Evolutionary conservation across 2,888 invertebrate genomes (phyloP).

Genomic region (Machimus rusticus): DNA sequence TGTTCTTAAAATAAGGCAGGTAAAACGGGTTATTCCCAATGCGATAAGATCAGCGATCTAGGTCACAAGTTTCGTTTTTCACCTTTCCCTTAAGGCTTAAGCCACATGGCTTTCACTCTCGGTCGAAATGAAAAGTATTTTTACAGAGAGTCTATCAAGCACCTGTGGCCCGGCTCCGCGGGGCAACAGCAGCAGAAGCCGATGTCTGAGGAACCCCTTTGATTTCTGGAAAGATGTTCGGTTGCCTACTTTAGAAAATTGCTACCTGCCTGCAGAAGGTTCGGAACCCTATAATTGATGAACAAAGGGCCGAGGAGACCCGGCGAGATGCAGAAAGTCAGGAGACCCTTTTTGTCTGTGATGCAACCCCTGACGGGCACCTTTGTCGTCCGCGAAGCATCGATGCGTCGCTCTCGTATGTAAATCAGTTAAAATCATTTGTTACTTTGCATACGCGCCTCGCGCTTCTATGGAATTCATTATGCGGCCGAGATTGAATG

Average conservation of each 20-base stretch:
- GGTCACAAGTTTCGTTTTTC: constrained; percentile 5
- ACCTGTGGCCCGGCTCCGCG: constrained; percentile 5
- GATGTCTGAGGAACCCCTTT: not conserved
- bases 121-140: not conserved
- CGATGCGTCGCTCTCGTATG: constrained; percentile 6
- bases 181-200: not conserved
- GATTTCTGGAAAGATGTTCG: constrained; percentile 16
- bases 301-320: constrained; percentile 3
- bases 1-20: not conserved
- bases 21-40: not conserved
- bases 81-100: constrained; percentile 17
- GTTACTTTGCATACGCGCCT: constrained; percentile 14
- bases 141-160: constrained; percentile 19
- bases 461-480: constrained; percentile 5
- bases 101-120: not conserved
- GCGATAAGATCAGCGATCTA: not conserved
- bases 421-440: constrained; percentile 33
- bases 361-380: constrained; percentile 31
- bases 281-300: constrained; percentile 32
- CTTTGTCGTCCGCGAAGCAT: constrained; percentile 13
- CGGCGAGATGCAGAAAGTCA: constrained; percentile 12
- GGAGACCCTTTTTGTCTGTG: constrained; percentile 18
- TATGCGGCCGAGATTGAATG: constrained; percentile 43
- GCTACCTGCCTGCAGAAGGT: constrained; percentile 2
- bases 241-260: constrained; percentile 5